Evolutionary conservation across 1,140 invertebrate species (phyloP), one percentile per base, ranked within the genome.

Genomic region (Meloidogyne floridensis): DNA sequence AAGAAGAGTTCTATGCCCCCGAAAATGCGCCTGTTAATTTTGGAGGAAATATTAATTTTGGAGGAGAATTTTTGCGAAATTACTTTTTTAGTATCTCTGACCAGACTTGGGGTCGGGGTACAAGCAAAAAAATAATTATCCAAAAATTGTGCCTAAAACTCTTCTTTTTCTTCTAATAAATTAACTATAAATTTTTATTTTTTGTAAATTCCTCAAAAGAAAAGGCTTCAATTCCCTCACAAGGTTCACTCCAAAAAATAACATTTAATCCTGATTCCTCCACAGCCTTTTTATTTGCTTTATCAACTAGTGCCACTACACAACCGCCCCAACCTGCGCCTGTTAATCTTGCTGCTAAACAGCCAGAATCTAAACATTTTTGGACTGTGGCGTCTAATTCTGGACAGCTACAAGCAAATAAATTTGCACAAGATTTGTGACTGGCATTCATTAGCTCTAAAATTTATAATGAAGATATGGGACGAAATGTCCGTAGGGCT

Each of bases 241-340:
- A 71, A 6, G 87, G 87, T 18, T 88, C 82, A 53, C 59, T 88
- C 86, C 86, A 87, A 56, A 87, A 87, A n/a, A 87, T 72, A 11
- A 87, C 84, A n/a, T 87, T 56, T 51, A 88, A 69, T 20, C 83
- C 71, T 47, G 42, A 71, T 70, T 75, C 85, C 4, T 77, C 80
- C 6, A 72, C 56, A 47, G 18, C 18, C 1, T 70, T 54, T 73
- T 92, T 91, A 0, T 93, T 92, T 32, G 73, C 42, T 65, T 80
- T 76, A 65, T 87, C 87, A 80, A 94, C 93, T 83, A 98, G 91
- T 32, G 95, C 95, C 15, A 98, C 95, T 80, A 94, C 93, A 91
- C 96, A 98, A 2, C 97, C 97, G 32, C 97, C 97, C 97, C 97
- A 98, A 32, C 95, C 95, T 42, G 81, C 76, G 18, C 84, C 97